Evolutionary conservation across 2,888 invertebrate genomes (phyloP), one percentile per base, ranked within the genome.

Genomic region (Drosophila acutilabella): DNA sequence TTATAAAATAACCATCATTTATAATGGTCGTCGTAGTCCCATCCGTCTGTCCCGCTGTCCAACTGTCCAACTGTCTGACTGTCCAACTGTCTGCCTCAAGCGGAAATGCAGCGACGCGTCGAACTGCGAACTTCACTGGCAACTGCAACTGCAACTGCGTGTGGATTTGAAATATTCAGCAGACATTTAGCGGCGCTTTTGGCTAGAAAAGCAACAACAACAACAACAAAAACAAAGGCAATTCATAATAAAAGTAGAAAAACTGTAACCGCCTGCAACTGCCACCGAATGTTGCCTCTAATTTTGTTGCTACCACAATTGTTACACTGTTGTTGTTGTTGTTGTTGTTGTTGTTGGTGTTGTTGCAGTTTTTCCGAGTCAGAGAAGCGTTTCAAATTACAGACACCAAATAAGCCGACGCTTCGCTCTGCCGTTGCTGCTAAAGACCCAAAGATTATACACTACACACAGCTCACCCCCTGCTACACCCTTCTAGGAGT

Each of bases 311-410:
- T 53, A 14, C 59, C 3, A 30, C 30, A 30, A 36, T 16, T 41
- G 13, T 51, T 7, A 23, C 20, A 16, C 4, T 41, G 42, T 7
- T 18, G 16, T 16, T 41, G n/a, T 26, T 18, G 23, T 5, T 52
- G 45, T 16, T n/a, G 36, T 61, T 23, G 44, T 16, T 40, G 13
- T 54, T 11, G 50, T 11, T 14, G n/a, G 20, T 48, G 58, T 52
- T 44, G 64, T 51, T 56, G 73, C 71, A 72, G 82, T 80, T 89
- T 88, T 85, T 83, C 81, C 79, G 79, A 89, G 71, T 81, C 89
- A 89, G 78, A 90, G 89, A 89, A 89, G 89, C 89, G 89, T 89
- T 90, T 90, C 90, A 89, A 89, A 89, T 89, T 89, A 90, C 90
- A 89, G 90, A 80, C 89, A 83, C 90, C 90, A 88, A 89, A 89